Evolutionary conservation across 2,888 invertebrate genomes (phyloP).

Genomic region (Serrognathus titanus): DNA sequence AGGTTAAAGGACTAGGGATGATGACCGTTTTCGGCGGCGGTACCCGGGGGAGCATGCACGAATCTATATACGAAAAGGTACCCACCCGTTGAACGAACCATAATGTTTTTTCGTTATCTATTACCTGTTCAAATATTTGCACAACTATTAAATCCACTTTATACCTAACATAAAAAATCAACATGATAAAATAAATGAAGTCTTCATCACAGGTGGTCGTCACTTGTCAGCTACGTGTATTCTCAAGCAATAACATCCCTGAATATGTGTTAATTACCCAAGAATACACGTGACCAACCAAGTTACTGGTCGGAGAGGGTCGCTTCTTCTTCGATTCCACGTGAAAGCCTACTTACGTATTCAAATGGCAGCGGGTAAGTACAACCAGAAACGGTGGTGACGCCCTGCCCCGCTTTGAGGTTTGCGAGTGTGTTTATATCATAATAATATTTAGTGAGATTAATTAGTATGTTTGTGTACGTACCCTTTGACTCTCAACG

Average conservation of each 20-base stretch:
- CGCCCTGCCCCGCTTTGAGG: neutral
- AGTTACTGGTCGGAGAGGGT: slow-evolving; percentile 47
- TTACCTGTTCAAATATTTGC: no score
- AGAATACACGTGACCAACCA: slow-evolving; percentile 97
- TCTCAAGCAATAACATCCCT: slow-evolving; percentile 99
- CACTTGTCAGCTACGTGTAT: slow-evolving; percentile 97
- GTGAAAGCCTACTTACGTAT: neutral
- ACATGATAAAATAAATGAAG: neutral
- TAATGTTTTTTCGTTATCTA: no score
- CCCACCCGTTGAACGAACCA: no score
- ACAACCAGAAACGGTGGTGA: neutral
- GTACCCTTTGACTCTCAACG: slow-evolving; percentile 23
- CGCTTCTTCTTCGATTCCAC: neutral
- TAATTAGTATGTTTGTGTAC: slow-evolving; percentile 31
- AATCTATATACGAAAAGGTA: no score
- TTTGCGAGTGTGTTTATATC: slow-evolving; percentile 19
- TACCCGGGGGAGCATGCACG: no score
- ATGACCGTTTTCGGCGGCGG: no score
- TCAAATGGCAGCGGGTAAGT: neutral
- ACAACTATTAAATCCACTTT: no score
- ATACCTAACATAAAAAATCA: no score
- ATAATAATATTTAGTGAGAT: slow-evolving; percentile 30
- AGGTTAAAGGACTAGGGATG: no score
- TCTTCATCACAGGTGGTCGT: slow-evolving; percentile 23
- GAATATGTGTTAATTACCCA: slow-evolving; percentile 96